Evolutionary conservation across 2,888 invertebrate species (phyloP), one percentile per base, ranked within the genome.

Genomic region (Pilophorus perplexus): DNA sequence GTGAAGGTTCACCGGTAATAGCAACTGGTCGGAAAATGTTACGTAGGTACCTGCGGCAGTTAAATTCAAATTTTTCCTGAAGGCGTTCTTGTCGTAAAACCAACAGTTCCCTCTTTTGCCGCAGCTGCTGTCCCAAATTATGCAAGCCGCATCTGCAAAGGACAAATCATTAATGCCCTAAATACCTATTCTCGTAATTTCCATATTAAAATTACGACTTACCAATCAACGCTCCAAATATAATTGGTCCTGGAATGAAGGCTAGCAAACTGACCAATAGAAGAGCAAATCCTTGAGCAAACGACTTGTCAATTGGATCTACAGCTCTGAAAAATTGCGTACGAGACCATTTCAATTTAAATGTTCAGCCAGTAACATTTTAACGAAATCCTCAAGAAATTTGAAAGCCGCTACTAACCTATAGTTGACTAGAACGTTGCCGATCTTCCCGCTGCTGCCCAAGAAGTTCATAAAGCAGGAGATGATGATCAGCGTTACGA

Each of bases 241-340:
- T 77, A 64, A 88, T 84, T 0, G 88, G 87, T 3, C 85, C 86
- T 0, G 88, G 88, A 68, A 87, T 85, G 67, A 86, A 78, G 1
- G 84, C 84, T 71, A 85, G 81, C 22, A 85, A 72, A 54, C 85
- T 85, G 50, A 85, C 76, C 74, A 84, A 76, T 77, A 84, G 82
- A 1, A 85, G 76, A 0, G 82, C 79, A 23, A 86, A 76, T 1
- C 85, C 86, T 74, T 85, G 84, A 0, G 85, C 83, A 72, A 86
- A 81, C 8, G 85, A 82, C 74, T 86, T 86, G 71, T 86, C 85
- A 69, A 80, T 78, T 0, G 79, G 79, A 8, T 81, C 79, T 5
- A 86, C 85, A 65, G 83, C 80, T 69, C 86, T 83, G 74, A 46
- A 72, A 73, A 66, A 64, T 50, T 62, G n/a, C n/a, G n/a, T n/a